Percentiles rank a stretch among this genome's conserved stretches.
These are phyloP conservation scores for Enteromius fasciolatus DNA, from an alignment of 2,797 vertebrate genomes.

Conservation along the genomic window DNA sequence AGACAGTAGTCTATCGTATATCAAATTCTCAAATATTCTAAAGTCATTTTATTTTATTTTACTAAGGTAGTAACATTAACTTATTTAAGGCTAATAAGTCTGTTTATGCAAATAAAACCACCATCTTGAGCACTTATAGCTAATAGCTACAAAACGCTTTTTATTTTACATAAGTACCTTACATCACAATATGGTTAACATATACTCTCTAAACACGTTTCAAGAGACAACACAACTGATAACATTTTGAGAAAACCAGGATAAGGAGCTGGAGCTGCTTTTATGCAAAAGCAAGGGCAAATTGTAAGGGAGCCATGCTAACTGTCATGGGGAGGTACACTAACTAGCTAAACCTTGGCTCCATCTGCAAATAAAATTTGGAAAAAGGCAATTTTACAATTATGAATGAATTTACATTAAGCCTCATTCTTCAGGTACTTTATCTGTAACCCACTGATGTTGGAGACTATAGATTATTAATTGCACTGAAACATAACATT, in stretches of 20 bases:
- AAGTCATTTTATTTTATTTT: not conserved
- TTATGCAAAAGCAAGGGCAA: too few relatives aligned
- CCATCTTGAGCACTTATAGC: not conserved
- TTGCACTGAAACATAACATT: not conserved
- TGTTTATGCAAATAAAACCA: not conserved
- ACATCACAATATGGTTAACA: not conserved
- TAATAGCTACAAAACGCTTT: not conserved
- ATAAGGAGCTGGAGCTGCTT: too few relatives aligned
- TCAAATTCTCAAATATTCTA: not conserved
- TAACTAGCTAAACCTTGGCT: not conserved
- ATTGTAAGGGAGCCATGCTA: not conserved
- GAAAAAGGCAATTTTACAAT: not conserved
- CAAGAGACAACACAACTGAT: not conserved
- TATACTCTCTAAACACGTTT: not conserved
- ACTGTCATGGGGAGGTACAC: too few relatives aligned
- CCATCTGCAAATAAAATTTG: not conserved
- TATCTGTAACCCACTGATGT: not conserved
- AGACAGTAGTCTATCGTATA: not conserved
- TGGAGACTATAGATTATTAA: slow-evolving; percentile 1
- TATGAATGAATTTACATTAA: not conserved
- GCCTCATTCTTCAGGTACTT: not conserved
- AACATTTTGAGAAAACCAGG: slow-evolving; percentile 20
- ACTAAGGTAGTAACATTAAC: not conserved
- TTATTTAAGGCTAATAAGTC: not conserved
- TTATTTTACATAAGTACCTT: not conserved